A percentile compares a stretch with the other conserved stretches of the same genome.
These are phyloP conservation scores for Corydoras maculifer DNA, from an alignment of 2,113 vertebrate species.

Conservation along the genomic window DNA sequence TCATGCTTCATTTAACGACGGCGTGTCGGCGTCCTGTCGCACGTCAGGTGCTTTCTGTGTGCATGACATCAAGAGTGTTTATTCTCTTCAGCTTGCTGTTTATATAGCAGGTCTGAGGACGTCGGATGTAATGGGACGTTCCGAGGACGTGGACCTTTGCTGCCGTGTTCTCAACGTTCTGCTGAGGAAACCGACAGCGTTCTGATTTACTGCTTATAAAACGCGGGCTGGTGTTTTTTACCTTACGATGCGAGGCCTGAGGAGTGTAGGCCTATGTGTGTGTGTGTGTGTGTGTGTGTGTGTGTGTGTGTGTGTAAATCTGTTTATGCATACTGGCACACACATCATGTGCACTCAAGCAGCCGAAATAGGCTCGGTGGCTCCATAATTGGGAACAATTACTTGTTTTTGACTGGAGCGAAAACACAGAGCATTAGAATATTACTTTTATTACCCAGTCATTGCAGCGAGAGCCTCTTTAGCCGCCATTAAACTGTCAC, in stretches of 20 bases:
- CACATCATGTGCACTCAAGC: slow-evolving; percentile 21
- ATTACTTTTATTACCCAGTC: slow-evolving; percentile 79
- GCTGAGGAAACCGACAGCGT: too few relatives aligned
- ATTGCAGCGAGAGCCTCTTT: slow-evolving; percentile 79
- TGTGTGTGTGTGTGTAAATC: background rate
- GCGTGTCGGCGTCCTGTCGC: slow-evolving; percentile 13
- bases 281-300: slow-evolving; percentile 16
- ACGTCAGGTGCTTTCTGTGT: background rate
- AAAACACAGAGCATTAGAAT: slow-evolving; percentile 80
- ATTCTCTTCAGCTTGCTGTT: too few relatives aligned
- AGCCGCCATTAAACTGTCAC: slow-evolving; percentile 89
- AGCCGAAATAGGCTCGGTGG: slow-evolving; percentile 51
- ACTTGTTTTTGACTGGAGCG: slow-evolving; percentile 75
- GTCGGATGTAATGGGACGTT: too few relatives aligned
- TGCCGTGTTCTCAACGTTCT: too few relatives aligned
- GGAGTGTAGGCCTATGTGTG: background rate
- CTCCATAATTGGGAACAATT: slow-evolving; percentile 77
- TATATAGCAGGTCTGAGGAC: too few relatives aligned
- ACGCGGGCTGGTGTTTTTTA: too few relatives aligned
- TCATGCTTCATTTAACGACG: slow-evolving; percentile 26
- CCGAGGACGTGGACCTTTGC: too few relatives aligned
- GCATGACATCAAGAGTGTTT: too few relatives aligned
- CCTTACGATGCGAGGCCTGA: too few relatives aligned
- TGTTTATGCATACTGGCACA: slow-evolving; percentile 11
- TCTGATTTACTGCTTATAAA: too few relatives aligned